Evolutionary conservation across 2,113 vertebrate genomes (phyloP).

Genomic region (Nematolebias whitei): DNA sequence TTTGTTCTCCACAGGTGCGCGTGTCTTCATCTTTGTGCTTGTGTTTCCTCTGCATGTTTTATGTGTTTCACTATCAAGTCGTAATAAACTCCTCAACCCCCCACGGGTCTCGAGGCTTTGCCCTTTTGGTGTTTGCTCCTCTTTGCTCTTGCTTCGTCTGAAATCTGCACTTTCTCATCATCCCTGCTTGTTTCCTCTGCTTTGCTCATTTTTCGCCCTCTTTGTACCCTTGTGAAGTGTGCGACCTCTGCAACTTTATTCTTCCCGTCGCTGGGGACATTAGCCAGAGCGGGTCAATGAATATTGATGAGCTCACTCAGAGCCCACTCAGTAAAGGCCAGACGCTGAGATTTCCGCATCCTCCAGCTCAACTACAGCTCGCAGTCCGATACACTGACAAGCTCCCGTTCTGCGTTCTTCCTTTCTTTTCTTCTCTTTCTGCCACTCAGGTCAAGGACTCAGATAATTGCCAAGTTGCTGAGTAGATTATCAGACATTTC

Average conservation of each 20-base stretch:
- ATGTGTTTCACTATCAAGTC: constrained; percentile 53
- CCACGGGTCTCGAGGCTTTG: constrained; percentile 45
- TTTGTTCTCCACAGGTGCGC: constrained; percentile 34
- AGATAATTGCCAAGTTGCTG: constrained; percentile 57
- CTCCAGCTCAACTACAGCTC: constrained; percentile 47
- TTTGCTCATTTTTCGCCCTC: constrained; percentile 29
- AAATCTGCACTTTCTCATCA: constrained; percentile 54
- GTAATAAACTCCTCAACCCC: constrained; percentile 47
- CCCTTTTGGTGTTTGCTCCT: constrained; percentile 54
- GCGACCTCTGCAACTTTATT: constrained; percentile 76
- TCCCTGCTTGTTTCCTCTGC: constrained; percentile 22
- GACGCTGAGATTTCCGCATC: constrained; percentile 52
- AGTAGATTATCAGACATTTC: constrained; percentile 59
- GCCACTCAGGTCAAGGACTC: constrained; percentile 62
- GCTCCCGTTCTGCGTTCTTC: constrained; percentile 20
- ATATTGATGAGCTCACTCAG: constrained; percentile 76
- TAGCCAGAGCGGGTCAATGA: constrained; percentile 69
- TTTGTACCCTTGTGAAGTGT: constrained; percentile 53
- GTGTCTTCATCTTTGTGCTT: constrained; percentile 40
- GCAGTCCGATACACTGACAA: constrained; percentile 52
- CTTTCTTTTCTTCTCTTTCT: constrained; percentile 2
- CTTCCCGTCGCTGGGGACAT: constrained; percentile 63
- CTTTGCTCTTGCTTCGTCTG: constrained; percentile 50
- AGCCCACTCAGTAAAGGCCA: constrained; percentile 68
- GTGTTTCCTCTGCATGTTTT: constrained; percentile 58